phyloP scores from a whole-genome alignment of 1,140 invertebrate genomes.

The Cherax quadricarinatus region DNA sequence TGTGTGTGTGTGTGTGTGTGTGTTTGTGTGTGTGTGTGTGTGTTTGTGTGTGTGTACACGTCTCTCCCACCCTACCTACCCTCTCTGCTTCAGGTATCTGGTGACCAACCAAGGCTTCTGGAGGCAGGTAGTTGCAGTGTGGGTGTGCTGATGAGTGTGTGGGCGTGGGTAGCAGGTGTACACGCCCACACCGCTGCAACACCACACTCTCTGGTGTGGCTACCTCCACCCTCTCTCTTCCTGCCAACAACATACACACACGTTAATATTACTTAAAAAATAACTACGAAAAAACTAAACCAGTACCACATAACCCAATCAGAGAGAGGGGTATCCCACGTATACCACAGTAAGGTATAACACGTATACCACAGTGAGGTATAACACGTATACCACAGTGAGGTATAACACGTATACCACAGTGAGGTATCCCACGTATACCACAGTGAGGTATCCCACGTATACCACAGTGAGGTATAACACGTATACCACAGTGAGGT shows the following conservation, averaged over 20 bases:
- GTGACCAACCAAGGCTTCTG: conserved; percentile 20
- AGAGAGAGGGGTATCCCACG: no score
- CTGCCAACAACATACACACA: background rate
- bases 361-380: no score
- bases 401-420: no score
- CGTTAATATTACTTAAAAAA: no score
- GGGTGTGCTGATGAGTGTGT: conserved; percentile 18
- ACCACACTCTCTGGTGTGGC: conserved; percentile 35
- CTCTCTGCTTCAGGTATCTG: background rate
- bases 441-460: no score
- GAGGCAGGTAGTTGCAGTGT: conserved; percentile 35
- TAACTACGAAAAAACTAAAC: no score
- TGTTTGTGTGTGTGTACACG: background rate
- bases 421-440: no score
- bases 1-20: background rate
- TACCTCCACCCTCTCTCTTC: background rate
- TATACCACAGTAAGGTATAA: no score
- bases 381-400: no score
- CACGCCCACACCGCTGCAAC: conserved; percentile 57
- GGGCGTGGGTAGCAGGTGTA: conserved; percentile 25
- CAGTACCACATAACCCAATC: no score
- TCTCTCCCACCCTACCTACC: background rate
- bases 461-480: no score
- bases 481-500: no score
- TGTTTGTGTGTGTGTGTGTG: background rate